Evolutionary conservation across 2,888 invertebrate species (phyloP).

Genomic region (Pterostichus madidus): DNA sequence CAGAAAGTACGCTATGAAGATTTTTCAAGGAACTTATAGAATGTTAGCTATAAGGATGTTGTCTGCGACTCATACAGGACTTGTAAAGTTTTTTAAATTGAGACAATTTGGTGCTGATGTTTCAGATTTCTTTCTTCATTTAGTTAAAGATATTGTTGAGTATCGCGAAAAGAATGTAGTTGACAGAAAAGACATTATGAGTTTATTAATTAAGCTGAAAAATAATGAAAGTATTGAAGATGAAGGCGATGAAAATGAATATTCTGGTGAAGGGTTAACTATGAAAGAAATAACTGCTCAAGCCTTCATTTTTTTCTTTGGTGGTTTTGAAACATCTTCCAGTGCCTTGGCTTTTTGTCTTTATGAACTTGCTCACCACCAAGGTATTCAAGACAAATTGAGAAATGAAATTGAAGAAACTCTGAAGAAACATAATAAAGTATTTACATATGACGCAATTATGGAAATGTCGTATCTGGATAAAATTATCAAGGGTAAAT

Average conservation of each 20-base stretch:
- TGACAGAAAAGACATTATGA: constrained; percentile 79
- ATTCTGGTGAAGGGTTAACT: constrained; percentile 70
- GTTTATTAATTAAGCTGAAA: constrained; percentile 75
- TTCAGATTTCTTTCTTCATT: constrained; percentile 76
- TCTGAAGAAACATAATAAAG: constrained; percentile 73
- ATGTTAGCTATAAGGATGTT: constrained; percentile 68
- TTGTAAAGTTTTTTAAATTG: constrained; percentile 66
- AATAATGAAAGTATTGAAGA: constrained; percentile 68
- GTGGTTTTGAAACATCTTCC: constrained; percentile 78
- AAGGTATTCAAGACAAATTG: constrained; percentile 76
- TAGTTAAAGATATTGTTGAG: constrained; percentile 76
- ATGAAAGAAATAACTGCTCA: constrained; percentile 78
- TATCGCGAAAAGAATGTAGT: constrained; percentile 77
- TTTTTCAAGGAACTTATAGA: constrained; percentile 68
- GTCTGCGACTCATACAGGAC: background rate
- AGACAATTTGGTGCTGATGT: constrained; percentile 69
- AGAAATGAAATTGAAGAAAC: constrained; percentile 76
- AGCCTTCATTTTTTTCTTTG: constrained; percentile 78
- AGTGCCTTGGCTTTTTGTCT: constrained; percentile 77
- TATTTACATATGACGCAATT: constrained; percentile 77
- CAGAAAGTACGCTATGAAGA: constrained; percentile 69
- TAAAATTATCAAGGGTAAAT: constrained; percentile 69
- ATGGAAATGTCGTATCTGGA: constrained; percentile 78
- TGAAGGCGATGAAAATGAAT: constrained; percentile 37
- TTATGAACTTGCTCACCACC: constrained; percentile 78